Conservation (phyloP, 1,140 invertebrate species). For the Bombus turneri region DNA sequence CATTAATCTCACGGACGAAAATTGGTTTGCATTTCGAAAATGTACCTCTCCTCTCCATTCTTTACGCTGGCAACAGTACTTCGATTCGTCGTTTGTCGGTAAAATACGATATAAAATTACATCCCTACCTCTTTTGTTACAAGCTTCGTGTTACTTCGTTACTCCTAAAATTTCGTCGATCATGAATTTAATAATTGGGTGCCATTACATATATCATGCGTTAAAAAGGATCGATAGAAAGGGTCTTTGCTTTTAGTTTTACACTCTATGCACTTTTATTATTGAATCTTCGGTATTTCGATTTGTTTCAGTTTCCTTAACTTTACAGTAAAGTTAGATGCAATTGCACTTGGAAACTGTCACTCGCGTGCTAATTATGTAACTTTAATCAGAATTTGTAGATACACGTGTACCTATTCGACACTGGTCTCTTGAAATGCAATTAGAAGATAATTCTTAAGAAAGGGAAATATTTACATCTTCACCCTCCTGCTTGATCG, state of each 20-base stretch:
- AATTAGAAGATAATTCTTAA: too few species aligned
- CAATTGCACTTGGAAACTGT: neutral
- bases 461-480: neutral
- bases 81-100: slow-evolving; percentile 45
- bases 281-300: neutral
- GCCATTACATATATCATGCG: too few species aligned
- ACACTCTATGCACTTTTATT: neutral
- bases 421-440: too few species aligned
- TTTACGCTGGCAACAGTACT: slow-evolving; percentile 13
- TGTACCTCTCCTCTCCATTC: slow-evolving; percentile 20
- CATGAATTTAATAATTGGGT: neutral
- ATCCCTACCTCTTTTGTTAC: neutral
- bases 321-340: neutral
- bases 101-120: slow-evolving; percentile 67
- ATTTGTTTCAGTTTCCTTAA: neutral
- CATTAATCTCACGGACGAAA: slow-evolving; percentile 76
- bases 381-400: neutral
- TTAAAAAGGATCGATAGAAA: too few species aligned
- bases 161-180: neutral
- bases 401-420: neutral
- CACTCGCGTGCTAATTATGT: too few species aligned
- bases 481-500: too few species aligned
- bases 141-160: neutral
- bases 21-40: slow-evolving; percentile 77
- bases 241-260: too few species aligned